phyloP scores from a whole-genome alignment of 2,797 vertebrate species.

The Lepilemur septentrionalis region DNA sequence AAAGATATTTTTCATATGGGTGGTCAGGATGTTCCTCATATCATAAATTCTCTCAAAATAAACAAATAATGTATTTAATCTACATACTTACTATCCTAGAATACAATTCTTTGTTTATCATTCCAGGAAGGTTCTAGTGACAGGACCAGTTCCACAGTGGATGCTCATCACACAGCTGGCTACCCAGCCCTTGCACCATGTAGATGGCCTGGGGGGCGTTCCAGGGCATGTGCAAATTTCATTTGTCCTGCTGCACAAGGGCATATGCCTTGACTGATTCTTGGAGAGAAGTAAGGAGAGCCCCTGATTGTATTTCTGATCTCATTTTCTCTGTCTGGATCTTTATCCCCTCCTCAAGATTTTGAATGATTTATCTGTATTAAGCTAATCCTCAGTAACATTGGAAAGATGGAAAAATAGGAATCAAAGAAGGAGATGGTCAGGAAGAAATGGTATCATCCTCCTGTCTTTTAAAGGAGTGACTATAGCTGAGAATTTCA shows the following conservation, averaged over 20 bases:
- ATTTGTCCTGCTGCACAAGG: background rate
- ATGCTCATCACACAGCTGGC: background rate
- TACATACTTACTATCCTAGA: background rate
- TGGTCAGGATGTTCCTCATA: background rate
- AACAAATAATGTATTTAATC: background rate
- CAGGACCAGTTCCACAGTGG: background rate
- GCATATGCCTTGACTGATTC: background rate
- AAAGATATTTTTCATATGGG: background rate
- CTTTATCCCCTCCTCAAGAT: background rate
- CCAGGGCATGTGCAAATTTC: background rate
- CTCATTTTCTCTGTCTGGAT: background rate
- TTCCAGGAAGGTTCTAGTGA: background rate
- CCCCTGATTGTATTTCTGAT: background rate
- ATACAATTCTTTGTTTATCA: background rate
- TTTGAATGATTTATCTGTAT: conserved; percentile 29
- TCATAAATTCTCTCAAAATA: conserved; percentile 11
- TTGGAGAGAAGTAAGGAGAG: background rate
- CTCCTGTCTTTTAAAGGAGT: background rate
- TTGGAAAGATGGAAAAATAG: background rate
- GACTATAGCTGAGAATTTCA: background rate
- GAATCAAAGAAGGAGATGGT: background rate
- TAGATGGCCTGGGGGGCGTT: background rate
- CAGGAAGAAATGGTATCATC: background rate
- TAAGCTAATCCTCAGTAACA: conserved; percentile 7
- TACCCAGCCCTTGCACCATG: background rate